These are phyloP conservation scores for Steatocranus sp. DNA, from an alignment of 2,797 vertebrate genomes.

Conservation along the genomic window DNA sequence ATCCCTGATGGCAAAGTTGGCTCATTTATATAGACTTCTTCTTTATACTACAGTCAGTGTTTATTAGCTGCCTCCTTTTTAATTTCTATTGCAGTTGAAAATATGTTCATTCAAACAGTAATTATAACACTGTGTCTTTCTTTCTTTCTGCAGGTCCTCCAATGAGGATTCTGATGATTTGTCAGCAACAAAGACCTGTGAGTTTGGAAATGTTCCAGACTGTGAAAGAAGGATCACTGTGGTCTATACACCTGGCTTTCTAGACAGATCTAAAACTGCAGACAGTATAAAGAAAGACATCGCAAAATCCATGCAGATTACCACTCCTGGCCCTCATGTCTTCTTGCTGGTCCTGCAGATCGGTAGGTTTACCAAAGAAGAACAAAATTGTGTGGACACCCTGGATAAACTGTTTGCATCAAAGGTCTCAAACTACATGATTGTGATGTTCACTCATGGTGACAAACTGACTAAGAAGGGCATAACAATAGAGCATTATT, in stretches of 20 bases:
- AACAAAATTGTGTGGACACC: constrained; percentile 10
- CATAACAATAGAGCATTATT: not conserved
- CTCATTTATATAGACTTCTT: not conserved
- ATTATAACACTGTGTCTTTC: not conserved
- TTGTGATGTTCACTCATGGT: not conserved
- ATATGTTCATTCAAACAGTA: not conserved
- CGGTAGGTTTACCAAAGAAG: constrained; percentile 26
- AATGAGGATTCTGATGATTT: not conserved
- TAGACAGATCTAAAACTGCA: constrained; percentile 10
- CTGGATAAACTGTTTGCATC: constrained; percentile 30
- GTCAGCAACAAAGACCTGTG: not conserved
- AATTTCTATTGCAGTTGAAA: not conserved
- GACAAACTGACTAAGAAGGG: not conserved
- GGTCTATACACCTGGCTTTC: constrained; percentile 17
- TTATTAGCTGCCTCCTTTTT: not conserved
- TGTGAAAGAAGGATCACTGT: not conserved
- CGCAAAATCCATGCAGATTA: constrained; percentile 10
- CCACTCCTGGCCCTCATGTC: not conserved
- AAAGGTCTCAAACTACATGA: not conserved
- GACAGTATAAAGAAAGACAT: not conserved
- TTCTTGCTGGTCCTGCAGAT: constrained; percentile 21
- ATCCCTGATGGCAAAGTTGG: not conserved
- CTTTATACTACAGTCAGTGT: not conserved
- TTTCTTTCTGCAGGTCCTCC: not conserved
- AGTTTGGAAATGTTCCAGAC: not conserved